These are phyloP conservation scores for Caradrina clavipalpis DNA, from an alignment of 2,888 invertebrate genomes.

Conservation along the genomic window DNA sequence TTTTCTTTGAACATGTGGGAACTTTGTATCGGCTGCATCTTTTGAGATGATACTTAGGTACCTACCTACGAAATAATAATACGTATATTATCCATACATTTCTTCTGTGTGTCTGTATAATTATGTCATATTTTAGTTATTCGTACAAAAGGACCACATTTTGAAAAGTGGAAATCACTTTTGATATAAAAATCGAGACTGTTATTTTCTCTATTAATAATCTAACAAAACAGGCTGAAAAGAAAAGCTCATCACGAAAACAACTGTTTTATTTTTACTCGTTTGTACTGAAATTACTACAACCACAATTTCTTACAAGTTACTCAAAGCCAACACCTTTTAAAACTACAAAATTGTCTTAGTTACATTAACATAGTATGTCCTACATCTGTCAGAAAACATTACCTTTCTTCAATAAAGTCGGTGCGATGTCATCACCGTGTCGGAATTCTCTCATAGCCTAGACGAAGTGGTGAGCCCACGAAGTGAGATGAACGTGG, in stretches of 20 bases:
- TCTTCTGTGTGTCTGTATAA: no score
- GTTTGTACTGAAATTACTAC: no score
- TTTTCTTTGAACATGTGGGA: conserved; percentile 38
- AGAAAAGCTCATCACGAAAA: no score
- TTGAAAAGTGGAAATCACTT: not conserved
- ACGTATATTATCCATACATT: not conserved
- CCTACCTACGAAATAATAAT: not conserved
- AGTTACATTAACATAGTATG: not conserved
- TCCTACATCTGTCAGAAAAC: conserved; percentile 15
- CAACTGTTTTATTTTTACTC: no score
- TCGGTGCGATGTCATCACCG: conserved; percentile 60
- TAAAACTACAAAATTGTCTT: no score
- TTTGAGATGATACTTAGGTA: not conserved
- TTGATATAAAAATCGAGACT: not conserved
- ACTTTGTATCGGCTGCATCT: not conserved
- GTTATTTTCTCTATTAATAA: not conserved
- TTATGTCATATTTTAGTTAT: no score
- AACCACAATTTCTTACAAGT: no score
- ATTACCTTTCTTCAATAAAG: conserved; percentile 32
- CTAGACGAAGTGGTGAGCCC: conserved; percentile 73
- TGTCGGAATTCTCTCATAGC: conserved; percentile 75
- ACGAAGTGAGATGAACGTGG: conserved; percentile 88
- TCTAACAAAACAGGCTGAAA: no score
- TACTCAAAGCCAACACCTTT: no score
- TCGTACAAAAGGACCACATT: not conserved